Conservation (phyloP, 2,797 vertebrate species). For the Lates japonicus region DNA sequence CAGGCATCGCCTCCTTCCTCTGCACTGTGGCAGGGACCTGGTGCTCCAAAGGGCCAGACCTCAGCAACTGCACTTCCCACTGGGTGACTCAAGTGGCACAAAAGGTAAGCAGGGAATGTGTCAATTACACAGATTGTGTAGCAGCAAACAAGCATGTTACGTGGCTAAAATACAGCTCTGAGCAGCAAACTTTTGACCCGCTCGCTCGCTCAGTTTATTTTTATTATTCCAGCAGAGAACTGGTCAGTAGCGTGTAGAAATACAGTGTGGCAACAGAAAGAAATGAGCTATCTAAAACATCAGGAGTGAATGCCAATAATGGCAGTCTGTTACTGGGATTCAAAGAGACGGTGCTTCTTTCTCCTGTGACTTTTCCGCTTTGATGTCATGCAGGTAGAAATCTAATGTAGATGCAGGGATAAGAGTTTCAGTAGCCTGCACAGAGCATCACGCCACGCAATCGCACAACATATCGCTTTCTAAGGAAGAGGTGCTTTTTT, state of each 20-base stretch:
- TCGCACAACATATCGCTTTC: constrained; percentile 34
- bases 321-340: constrained; percentile 59
- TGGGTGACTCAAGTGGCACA: constrained; percentile 99
- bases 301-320: constrained; percentile 47
- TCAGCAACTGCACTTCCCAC: constrained; percentile 99
- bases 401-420: constrained; percentile 54
- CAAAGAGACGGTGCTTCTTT: constrained; percentile 56
- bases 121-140: constrained; percentile 33
- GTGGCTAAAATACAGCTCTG: constrained; percentile 15
- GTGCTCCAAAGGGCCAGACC: constrained; percentile 95
- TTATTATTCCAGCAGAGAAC: constrained; percentile 14
- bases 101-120: constrained; percentile 89
- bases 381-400: constrained; percentile 70
- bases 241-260: constrained; percentile 27
- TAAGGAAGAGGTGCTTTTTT: constrained; percentile 41
- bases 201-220: constrained; percentile 39
- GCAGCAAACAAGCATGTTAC: constrained; percentile 30
- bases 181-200: constrained; percentile 16
- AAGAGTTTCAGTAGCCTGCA: constrained; percentile 26
- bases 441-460: constrained; percentile 27
- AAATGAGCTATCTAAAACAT: constrained; percentile 53
- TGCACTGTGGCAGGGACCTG: constrained; percentile 92
- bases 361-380: constrained; percentile 56
- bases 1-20: constrained; percentile 96
- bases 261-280: constrained; percentile 25